Evolutionary conservation across 1,140 invertebrate genomes (phyloP).

Genomic region (Drosophila lini): DNA sequence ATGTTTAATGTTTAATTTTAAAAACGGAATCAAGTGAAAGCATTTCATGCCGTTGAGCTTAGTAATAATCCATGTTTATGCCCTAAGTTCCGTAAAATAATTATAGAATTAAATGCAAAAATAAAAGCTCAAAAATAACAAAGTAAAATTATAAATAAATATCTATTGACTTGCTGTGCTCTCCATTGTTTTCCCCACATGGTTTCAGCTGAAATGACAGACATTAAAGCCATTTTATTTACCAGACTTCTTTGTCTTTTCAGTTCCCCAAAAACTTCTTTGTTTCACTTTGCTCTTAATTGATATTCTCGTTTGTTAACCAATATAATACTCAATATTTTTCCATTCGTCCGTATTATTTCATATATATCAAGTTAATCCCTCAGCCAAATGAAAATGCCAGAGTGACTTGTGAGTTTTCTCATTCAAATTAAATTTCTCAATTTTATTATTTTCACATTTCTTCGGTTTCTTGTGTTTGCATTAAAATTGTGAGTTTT

Average conservation of each 20-base stretch:
- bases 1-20: too few species aligned
- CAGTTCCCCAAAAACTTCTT: background rate
- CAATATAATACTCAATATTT: background rate
- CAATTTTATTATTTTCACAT: slow-evolving; percentile 64
- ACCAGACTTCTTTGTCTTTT: background rate
- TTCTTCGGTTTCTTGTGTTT: slow-evolving; percentile 49
- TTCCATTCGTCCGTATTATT: background rate
- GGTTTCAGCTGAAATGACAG: background rate
- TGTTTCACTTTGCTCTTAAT: slow-evolving; percentile 8
- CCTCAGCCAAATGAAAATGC: slow-evolving; percentile 3
- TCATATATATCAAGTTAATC: slow-evolving; percentile 12
- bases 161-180: background rate
- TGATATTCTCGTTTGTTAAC: slow-evolving; percentile 8
- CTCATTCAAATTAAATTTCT: slow-evolving; percentile 70
- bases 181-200: slow-evolving; percentile 3
- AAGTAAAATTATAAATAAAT: background rate
- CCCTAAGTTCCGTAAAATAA: too few species aligned
- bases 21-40: too few species aligned
- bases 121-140: background rate
- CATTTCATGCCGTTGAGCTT: background rate
- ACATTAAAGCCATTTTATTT: slow-evolving; percentile 6
- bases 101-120: background rate
- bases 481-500: slow-evolving; percentile 56
- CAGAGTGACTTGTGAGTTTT: background rate
- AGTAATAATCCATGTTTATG: background rate